Evolutionary conservation across 2,113 vertebrate species (phyloP), one percentile per base, ranked within the genome.

Genomic region (Damaliscus lunatus): DNA sequence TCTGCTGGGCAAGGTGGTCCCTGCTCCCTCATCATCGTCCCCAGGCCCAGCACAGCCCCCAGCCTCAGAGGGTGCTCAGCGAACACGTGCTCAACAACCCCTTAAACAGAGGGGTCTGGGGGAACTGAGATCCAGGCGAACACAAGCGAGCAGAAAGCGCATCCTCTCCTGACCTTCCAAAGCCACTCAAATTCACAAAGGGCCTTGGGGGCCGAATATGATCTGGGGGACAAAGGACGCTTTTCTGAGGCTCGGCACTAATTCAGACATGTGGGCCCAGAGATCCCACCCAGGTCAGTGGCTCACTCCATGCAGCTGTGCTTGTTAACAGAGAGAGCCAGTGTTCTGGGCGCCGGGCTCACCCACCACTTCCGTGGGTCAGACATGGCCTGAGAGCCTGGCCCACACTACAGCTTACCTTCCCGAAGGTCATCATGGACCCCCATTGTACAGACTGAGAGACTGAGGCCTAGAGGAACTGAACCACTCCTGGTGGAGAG

Each of bases 371-470:
- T 10, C 36, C 29, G 4, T 3, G 4, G n/a, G 59, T 36, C 89
- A 46, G 31, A 21, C 11, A 17, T 3, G 3, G 31, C 36, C n/a
- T 62, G n/a, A 78, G 46, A 0, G 4, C 31, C 27, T 6, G 29
- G 36, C 55, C 40, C 90, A 60, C 86, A 5, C 14, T 3, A 13
- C 17, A 1, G 10, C 50, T 55, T 4, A 60, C 9, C 43, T 16
- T 43, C 55, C 80, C 0, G 5, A 27, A 25, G 5, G 1, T 40
- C 21, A 59, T 5, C 13, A n/a, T 0, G 1, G 15, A 48, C 62
- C n/a, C 31, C 48, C 57, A 2, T 25, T 16, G 60, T 1, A 57
- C 36, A 80, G 81, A 43, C 0, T 0, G 23, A 31, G 27, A 77
- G 57, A 3, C 62, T 17, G n/a, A 82, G 60, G 82, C 71, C 64